Evolutionary conservation across 2,797 vertebrate genomes (phyloP).

Genomic region (Harpagifer antarcticus): DNA sequence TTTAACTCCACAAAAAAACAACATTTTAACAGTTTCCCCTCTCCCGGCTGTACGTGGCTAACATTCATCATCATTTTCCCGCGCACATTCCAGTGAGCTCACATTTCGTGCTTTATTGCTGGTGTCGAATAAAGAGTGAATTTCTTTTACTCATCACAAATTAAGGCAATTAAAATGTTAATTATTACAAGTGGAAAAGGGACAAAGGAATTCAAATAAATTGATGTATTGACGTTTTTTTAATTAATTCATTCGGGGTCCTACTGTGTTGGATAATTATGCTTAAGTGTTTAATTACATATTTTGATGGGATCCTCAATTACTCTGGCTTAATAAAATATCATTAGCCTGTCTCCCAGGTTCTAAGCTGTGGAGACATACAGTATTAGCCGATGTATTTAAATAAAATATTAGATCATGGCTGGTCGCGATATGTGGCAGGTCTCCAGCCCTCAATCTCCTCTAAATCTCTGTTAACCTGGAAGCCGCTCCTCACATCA

Average conservation of each 20-base stretch:
- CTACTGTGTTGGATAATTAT: slow-evolving; percentile 93
- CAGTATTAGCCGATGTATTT: slow-evolving; percentile 83
- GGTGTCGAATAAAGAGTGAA: slow-evolving; percentile 71
- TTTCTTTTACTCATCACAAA: slow-evolving; percentile 81
- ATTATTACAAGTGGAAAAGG: slow-evolving; percentile 85
- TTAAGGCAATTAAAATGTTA: slow-evolving; percentile 87
- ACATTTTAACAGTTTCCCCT: slow-evolving; percentile 40
- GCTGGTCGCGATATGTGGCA: slow-evolving; percentile 74
- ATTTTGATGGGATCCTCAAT: slow-evolving; percentile 97
- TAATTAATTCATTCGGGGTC: slow-evolving; percentile 94
- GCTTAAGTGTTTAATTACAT: slow-evolving; percentile 97
- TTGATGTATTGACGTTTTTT: slow-evolving; percentile 92
- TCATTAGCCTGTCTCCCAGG: slow-evolving; percentile 90
- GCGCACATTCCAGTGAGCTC: slow-evolving; percentile 44
- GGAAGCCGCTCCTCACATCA: slow-evolving; percentile 83
- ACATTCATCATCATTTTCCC: slow-evolving; percentile 63
- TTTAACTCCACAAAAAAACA: slow-evolving; percentile 24
- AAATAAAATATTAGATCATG: slow-evolving; percentile 87
- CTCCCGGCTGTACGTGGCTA: slow-evolving; percentile 36
- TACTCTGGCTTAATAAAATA: slow-evolving; percentile 94
- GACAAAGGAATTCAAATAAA: slow-evolving; percentile 92
- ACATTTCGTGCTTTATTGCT: slow-evolving; percentile 64
- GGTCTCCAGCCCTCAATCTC: slow-evolving; percentile 82
- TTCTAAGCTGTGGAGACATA: slow-evolving; percentile 88
- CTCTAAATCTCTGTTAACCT: slow-evolving; percentile 88